phyloP scores from a whole-genome alignment of 2,113 vertebrate species.

The Grammomys dolichurus region DNA sequence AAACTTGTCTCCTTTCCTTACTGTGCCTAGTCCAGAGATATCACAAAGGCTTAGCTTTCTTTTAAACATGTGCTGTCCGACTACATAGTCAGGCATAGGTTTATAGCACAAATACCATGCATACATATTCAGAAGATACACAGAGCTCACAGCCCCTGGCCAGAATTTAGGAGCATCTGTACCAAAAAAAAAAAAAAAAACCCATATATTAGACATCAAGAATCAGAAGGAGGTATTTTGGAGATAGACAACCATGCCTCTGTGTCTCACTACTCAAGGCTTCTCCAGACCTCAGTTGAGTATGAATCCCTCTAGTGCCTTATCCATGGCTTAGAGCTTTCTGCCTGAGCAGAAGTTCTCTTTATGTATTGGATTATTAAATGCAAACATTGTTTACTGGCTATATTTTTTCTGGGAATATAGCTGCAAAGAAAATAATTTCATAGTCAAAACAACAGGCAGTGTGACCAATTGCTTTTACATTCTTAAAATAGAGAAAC shows the following conservation, averaged over 20 bases:
- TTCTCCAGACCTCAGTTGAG: background rate
- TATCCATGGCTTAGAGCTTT: background rate
- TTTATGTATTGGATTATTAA: background rate
- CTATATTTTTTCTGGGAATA: background rate
- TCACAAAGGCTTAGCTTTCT: background rate
- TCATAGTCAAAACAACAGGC: too few species aligned
- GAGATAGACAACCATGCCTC: background rate
- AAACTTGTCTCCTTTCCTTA: background rate
- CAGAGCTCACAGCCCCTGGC: background rate
- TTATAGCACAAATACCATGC: background rate
- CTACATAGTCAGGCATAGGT: background rate
- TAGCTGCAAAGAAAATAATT: background rate
- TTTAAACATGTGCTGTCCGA: background rate
- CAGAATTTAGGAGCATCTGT: rapidly evolving
- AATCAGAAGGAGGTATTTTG: background rate
- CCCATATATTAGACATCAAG: too few species aligned
- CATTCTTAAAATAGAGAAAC: background rate
- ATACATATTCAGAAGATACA: background rate
- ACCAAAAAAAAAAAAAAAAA: too few species aligned
- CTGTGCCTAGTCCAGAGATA: background rate
- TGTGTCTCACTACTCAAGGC: background rate
- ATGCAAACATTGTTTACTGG: background rate
- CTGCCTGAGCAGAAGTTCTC: background rate
- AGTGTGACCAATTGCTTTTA: background rate
- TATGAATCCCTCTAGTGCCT: background rate